Conservation (phyloP, 1,140 invertebrate genomes). For the Gyrodactylus salaris region DNA sequence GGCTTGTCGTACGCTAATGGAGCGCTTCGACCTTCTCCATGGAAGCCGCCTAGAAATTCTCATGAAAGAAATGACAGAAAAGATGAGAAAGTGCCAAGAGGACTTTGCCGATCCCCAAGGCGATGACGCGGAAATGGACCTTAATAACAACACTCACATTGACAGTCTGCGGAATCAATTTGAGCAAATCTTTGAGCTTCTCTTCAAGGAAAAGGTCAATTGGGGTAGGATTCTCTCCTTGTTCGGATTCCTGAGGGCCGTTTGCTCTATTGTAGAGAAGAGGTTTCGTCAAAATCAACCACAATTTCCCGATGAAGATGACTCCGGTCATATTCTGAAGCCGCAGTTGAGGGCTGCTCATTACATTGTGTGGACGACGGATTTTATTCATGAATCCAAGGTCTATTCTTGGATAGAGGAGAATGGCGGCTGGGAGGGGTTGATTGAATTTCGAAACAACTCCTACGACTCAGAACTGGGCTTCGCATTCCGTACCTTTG, state of each 20-base stretch:
- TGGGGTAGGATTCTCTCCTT: not conserved
- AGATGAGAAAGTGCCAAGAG: not conserved
- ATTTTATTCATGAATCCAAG: not conserved
- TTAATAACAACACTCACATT: not conserved
- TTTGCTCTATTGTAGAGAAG: not conserved
- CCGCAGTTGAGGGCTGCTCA: not conserved
- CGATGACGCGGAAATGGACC: not conserved
- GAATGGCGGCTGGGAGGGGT: not conserved
- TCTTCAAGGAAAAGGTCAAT: not conserved
- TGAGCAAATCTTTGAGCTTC: not conserved
- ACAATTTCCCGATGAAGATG: not conserved
- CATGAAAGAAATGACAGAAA: not conserved
- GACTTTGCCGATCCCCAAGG: not conserved
- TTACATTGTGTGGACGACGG: not conserved
- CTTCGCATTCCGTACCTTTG: not conserved
- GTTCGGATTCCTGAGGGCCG: not conserved
- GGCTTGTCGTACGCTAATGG: not conserved
- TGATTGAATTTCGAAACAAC: not conserved
- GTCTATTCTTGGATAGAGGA: not conserved
- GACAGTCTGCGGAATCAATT: not conserved
- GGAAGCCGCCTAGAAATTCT: not conserved
- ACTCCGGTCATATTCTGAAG: not conserved
- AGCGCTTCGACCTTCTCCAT: not conserved
- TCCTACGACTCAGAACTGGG: not conserved
- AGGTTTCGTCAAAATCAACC: not conserved